phyloP scores from a whole-genome alignment of 2,888 invertebrate genomes.

The Apotomis capreana region DNA sequence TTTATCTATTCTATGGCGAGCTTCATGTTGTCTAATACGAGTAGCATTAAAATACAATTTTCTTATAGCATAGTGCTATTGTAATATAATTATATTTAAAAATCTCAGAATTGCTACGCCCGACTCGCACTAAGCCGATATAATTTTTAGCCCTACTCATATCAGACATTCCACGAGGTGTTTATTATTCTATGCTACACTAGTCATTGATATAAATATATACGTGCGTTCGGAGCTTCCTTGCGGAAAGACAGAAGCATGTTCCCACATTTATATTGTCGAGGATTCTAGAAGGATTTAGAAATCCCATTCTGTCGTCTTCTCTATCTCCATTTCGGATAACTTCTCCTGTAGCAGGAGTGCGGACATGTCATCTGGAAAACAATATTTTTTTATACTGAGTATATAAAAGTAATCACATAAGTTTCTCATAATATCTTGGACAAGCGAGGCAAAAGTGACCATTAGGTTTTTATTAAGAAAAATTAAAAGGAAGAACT shows the following conservation, averaged over 20 bases:
- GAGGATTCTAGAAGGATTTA: conserved; percentile 51
- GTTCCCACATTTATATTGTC: conserved; percentile 35
- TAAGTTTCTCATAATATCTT: too few relatives aligned
- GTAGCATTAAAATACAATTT: neutral
- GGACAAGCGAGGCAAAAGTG: neutral
- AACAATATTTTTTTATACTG: conserved; percentile 15
- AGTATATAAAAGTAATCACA: too few relatives aligned
- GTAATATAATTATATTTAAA: too few relatives aligned
- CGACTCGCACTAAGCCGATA: too few relatives aligned
- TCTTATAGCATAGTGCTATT: neutral
- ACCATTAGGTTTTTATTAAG: too few relatives aligned
- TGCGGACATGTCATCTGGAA: conserved; percentile 85
- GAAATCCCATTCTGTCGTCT: conserved; percentile 87
- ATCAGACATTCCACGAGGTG: conserved; percentile 3
- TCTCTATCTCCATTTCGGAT: conserved; percentile 84
- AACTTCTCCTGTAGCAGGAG: conserved; percentile 83
- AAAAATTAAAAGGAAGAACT: too few relatives aligned
- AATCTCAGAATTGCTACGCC: too few relatives aligned
- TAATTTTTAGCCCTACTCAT: neutral
- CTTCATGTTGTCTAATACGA: conserved; percentile 10
- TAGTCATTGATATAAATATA: conserved; percentile 8
- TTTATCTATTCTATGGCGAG: conserved; percentile 21
- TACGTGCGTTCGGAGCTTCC: neutral
- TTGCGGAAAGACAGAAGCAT: neutral
- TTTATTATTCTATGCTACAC: conserved; percentile 9